Conservation (phyloP, 1,140 invertebrate species). For the Drosophila orosa region DNA sequence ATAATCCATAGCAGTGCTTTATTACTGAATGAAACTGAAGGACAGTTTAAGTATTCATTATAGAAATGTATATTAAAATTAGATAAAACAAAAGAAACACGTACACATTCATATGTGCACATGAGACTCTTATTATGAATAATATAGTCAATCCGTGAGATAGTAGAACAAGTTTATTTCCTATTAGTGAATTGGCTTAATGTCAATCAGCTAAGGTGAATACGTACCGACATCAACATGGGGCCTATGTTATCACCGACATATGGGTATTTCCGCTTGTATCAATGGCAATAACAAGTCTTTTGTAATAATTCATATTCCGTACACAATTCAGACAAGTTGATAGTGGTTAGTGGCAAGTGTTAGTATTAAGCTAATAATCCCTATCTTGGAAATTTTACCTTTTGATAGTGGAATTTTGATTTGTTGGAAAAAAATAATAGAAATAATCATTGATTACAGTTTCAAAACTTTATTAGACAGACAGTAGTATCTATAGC, state of each 20-base stretch:
- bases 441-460: not conserved
- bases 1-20: no score
- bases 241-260: not conserved
- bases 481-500: not conserved
- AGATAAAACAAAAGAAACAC: not conserved
- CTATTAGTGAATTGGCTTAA: not conserved
- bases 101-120: no score
- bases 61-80: not conserved
- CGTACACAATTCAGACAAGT: conserved; percentile 9
- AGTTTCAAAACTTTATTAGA: not conserved
- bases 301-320: conserved; percentile 8
- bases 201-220: conserved; percentile 1
- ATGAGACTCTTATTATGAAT: not conserved
- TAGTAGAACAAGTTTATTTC: not conserved
- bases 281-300: conserved; percentile 10
- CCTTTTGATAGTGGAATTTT: conserved; percentile 2
- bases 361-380: not conserved
- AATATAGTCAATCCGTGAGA: not conserved
- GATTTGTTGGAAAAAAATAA: not conserved
- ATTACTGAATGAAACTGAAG: not conserved
- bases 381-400: conserved; percentile 13
- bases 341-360: conserved; percentile 9
- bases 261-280: not conserved
- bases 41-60: no score
- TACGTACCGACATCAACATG: not conserved